Base-by-base conservation (phyloP, 2,888 invertebrate genomes). In the Catocala nupta region DNA sequence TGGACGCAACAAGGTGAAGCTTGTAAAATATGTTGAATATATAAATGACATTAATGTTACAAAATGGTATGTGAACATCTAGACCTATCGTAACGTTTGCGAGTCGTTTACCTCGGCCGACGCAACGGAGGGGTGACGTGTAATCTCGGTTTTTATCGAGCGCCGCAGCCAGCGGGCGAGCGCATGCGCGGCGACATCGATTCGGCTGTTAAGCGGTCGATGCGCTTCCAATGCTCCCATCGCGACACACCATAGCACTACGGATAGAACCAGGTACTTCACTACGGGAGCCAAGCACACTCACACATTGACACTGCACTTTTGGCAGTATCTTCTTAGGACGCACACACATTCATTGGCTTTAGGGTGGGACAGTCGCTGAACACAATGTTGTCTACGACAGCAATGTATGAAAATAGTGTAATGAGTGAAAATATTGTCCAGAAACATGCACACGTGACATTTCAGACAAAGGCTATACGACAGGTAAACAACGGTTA, bases 31-130 rank as follows among this genome's bases (percentile, higher is more conserved):
- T 36, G 49, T 39, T 59, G 59, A 70, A 71, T 66, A 70, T 70
- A 59, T 59, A 63, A 73, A 67, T 61, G 58, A 55, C 68, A 66
- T 67, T 63, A 55, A 64, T 64, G 63, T 77, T 70, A 75, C 66
- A 70, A 75, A 70, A 71, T 68, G 50, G 65, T 71, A 63, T 68
- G 68, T 63, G 66, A 73, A 61, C 66, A 77, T 70, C 70, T 70
- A 91, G 91, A 92, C 92, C 92, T 92, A 92, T 91, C 87, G 83
- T 92, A 92, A 92, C 89, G 88, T 90, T 76, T 66, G 77, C 78
- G 81, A 89, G 90, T 90, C 90, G 85, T 91, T 91, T 91, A 90
- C 91, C 90, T 82, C 86, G 68, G 80, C 65, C 62, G 77, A 76
- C 81, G 84, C 84, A 78, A 73, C 73, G 73, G 82, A 72, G 84